Evolutionary conservation across 2,888 invertebrate species (phyloP), one percentile per base, ranked within the genome.

Genomic region (Trypoxylon attenuatum): DNA sequence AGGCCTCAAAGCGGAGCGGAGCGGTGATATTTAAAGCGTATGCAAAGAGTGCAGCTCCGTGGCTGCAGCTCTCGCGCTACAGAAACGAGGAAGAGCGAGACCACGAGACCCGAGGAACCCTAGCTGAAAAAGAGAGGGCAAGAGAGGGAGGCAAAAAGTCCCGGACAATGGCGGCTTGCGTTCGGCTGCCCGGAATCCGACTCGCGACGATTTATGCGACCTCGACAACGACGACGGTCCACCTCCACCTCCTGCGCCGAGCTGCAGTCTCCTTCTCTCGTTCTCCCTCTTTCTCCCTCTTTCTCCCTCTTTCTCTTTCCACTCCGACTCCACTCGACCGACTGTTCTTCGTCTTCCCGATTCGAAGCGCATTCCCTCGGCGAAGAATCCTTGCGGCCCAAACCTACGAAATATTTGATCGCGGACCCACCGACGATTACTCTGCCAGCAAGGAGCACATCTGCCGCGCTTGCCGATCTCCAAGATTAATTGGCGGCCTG

Each of bases 131-230:
- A 61, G 71, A 27, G 61, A 55, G 60, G 57, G 55, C 60, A 67
- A 47, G 54, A 47, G 60, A 57, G 57, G 57, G 69, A 69, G 73
- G 73, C 72, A 79, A 82, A 81, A 84, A 81, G 76, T 78, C 75
- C 55, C 75, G 83, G 80, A 85, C 84, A 85, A 84, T 84, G 82
- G 82, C 81, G 81, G 80, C 76, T 82, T 65, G 80, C 83, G 79
- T 84, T 83, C 77, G 79, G 80, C 78, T 81, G 82, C 82, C 78
- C 82, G 83, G 84, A 84, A 84, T 84, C 82, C 82, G 82, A 84
- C 82, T 82, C 78, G 77, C 80, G 79, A 84, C 80, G 83, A 84
- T 84, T 84, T 84, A 84, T 84, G 82, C 82, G 80, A 80, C 78
- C 81, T 81, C 82, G 77, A 73, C 73, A 57, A 70, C 70, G 74